Evolutionary conservation across 2,113 vertebrate genomes (phyloP), one percentile per base, ranked within the genome.

Genomic region (Hippocampus zosterae): DNA sequence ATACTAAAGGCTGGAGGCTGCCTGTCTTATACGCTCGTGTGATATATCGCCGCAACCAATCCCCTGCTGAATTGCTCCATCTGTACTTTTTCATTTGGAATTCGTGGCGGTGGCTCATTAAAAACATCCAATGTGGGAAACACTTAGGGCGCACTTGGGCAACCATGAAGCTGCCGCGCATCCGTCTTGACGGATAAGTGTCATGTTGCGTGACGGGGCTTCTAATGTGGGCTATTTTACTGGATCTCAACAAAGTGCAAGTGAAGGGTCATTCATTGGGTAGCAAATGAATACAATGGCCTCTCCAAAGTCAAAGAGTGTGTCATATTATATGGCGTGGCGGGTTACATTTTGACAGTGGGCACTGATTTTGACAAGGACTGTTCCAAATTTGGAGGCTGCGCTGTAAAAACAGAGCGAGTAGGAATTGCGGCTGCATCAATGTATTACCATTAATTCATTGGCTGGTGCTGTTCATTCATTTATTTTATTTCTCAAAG

Each of bases 371-470:
- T 12, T 44, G 42, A 44, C 42, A 56, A 23, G 23, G n/a, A 33
- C 18, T 60, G 27, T 33, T 60, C 7, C n/a, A 56, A 29, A 18
- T 33, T 60, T 60, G 15, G 27, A 60, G 27, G 57, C 9, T 33
- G 57, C 27, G 25, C 56, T 59, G 27, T 60, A 70, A 78, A 65
- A 78, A 78, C 69, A 68, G 48, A 73, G 57, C 57, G 11, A 64
- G 23, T 64, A 1, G 40, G 61, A 73, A 71, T 46, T 65, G 59
- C 56, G 40, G 76, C 50, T 66, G 40, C 56, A 70, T 79, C 67
- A 70, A 68, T 55, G 67, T 7, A 57, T 33, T 27, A 67, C 55
- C 69, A 75, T 83, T 69, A 80, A 69, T 75, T 62, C 81, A 77
- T 23, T 44, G 21, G 33, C 69, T 78, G 71, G 74, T 76, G 56